These are phyloP conservation scores for Pogonognathellus flavescens DNA, from an alignment of 1,140 invertebrate genomes.

Conservation along the genomic window DNA sequence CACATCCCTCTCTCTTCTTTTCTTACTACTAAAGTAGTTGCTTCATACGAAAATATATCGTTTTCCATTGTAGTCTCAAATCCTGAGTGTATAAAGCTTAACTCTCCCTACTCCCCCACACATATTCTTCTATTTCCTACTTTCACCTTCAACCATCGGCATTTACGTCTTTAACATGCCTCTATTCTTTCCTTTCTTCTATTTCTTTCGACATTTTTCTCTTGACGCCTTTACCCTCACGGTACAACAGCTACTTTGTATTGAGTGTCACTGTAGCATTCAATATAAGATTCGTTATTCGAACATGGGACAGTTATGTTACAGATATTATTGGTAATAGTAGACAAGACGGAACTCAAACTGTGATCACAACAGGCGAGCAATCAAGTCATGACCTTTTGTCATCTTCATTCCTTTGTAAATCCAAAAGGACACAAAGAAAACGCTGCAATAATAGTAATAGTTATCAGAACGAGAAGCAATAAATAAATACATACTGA, in stretches of 20 bases:
- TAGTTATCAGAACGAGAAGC: conserved; percentile 28
- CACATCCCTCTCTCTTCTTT: background rate
- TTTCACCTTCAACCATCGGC: conserved; percentile 31
- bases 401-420: conserved; percentile 43
- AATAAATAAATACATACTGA: conserved; percentile 49
- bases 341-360: background rate
- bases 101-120: background rate
- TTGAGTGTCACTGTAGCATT: background rate
- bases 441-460: conserved; percentile 30
- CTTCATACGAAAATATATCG: conserved; percentile 25
- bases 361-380: conserved; percentile 19
- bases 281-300: background rate
- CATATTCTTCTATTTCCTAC: conserved; percentile 24
- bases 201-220: background rate
- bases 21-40: background rate
- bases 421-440: conserved; percentile 19
- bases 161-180: conserved; percentile 31
- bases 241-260: background rate
- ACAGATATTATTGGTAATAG: background rate
- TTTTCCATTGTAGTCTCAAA: conserved; percentile 47
- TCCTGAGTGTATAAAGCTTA: conserved; percentile 50
- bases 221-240: conserved; percentile 11
- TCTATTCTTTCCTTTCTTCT: conserved; percentile 1
- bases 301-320: background rate
- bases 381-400: conserved; percentile 27